These are phyloP conservation scores for Monarcha castaneiventris DNA, from an alignment of 2,113 vertebrate species.

Conservation along the genomic window DNA sequence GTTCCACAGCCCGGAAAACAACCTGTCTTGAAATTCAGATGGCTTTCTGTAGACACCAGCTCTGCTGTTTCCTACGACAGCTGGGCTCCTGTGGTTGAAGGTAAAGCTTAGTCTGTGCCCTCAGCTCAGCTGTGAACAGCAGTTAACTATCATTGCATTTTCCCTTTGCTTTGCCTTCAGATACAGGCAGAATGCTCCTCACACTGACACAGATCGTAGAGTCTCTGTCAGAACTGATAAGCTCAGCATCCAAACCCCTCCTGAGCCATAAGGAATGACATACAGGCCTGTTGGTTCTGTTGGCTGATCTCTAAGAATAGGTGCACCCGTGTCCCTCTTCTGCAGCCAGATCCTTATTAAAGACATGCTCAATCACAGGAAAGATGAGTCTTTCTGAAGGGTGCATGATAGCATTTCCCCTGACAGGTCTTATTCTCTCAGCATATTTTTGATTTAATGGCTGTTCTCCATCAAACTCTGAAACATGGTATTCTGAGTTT, in stretches of 20 bases:
- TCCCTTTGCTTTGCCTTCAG: slow-evolving; percentile 28
- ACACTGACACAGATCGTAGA: slow-evolving; percentile 53
- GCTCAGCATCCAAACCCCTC: slow-evolving; percentile 13
- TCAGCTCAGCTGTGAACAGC: slow-evolving; percentile 26
- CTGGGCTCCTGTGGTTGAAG: not conserved
- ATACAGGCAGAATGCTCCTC: not conserved
- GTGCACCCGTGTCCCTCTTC: not conserved
- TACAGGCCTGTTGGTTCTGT: slow-evolving; percentile 20
- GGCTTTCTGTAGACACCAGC: not conserved
- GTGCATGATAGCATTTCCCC: not conserved
- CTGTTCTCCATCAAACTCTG: not conserved
- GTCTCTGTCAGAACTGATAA: slow-evolving; percentile 60
- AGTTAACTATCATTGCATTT: not conserved
- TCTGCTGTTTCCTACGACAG: not conserved
- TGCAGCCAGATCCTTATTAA: not conserved
- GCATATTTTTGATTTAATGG: not conserved
- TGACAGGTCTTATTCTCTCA: not conserved
- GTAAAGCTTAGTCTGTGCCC: not conserved
- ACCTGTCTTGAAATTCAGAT: not conserved
- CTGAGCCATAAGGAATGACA: slow-evolving; percentile 24
- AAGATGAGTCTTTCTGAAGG: not conserved
- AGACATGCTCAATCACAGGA: not conserved
- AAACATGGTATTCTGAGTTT: not conserved
- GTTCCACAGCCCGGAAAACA: not conserved
- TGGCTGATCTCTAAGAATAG: slow-evolving; percentile 37